Percentiles rank a stretch among this genome's conserved stretches.
Evolutionary conservation across 2,888 invertebrate species (phyloP).

Genomic region (Pyrochroa serraticornis): DNA sequence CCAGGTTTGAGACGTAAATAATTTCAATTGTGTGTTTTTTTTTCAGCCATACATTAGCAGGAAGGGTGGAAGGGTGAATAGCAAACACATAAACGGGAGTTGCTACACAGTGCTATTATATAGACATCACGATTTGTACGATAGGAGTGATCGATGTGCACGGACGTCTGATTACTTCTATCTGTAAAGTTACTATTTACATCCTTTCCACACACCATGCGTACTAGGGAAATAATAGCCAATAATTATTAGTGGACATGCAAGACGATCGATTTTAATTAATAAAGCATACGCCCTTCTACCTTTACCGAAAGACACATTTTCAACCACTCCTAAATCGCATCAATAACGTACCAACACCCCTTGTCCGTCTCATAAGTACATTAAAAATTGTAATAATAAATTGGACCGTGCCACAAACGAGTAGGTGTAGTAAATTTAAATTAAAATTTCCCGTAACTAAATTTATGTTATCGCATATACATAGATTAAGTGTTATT

Average conservation of each 20-base stretch:
- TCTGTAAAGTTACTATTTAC: constrained; percentile 28
- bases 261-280: constrained; percentile 27
- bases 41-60: constrained; percentile 21
- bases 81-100: constrained; percentile 23
- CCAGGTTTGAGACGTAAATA: constrained; percentile 24
- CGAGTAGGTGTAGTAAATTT: too few relatives aligned
- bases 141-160: constrained; percentile 42
- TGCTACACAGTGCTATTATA: constrained; percentile 39
- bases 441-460: too few relatives aligned
- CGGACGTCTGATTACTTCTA: constrained; percentile 37
- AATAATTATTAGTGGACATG: constrained; percentile 19
- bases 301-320: too few relatives aligned
- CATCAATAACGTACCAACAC: not conserved
- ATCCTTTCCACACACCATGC: constrained; percentile 19
- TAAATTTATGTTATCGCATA: too few relatives aligned
- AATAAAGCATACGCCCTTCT: constrained; percentile 14
- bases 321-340: not conserved
- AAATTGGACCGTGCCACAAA: too few relatives aligned
- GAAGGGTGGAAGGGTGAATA: constrained; percentile 21
- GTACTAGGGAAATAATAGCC: constrained; percentile 12
- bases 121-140: constrained; percentile 40
- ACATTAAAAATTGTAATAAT: too few relatives aligned
- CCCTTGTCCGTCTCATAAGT: too few relatives aligned
- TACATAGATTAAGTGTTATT: too few relatives aligned
- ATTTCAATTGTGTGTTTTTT: constrained; percentile 28